These are phyloP conservation scores for Busseola fusca DNA, from an alignment of 2,888 invertebrate species.

Conservation along the genomic window DNA sequence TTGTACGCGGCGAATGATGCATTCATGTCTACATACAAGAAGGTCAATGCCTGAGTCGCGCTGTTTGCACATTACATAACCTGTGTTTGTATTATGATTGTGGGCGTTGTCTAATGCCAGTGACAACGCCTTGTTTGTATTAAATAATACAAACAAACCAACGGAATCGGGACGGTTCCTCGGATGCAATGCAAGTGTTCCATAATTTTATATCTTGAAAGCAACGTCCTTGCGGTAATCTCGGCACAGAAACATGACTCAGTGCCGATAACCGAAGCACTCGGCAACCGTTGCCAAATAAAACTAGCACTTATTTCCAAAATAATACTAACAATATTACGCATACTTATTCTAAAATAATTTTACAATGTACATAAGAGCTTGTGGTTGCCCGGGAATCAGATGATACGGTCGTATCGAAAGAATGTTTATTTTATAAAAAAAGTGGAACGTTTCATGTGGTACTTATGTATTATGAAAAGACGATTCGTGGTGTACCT, in stretches of 20 bases:
- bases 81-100: constrained; percentile 77
- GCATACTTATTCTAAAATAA: constrained; percentile 62
- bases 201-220: constrained; percentile 77
- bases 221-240: constrained; percentile 82
- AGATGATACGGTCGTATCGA: constrained; percentile 46
- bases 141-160: constrained; percentile 38
- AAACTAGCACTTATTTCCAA: constrained; percentile 77
- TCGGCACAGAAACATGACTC: constrained; percentile 81
- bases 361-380: constrained; percentile 44
- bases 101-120: constrained; percentile 69
- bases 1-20: constrained; percentile 82
- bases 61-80: constrained; percentile 82
- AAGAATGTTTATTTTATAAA: constrained; percentile 50
- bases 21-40: constrained; percentile 81
- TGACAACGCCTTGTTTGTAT: constrained; percentile 46
- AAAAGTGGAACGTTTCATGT: constrained; percentile 51
- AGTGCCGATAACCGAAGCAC: constrained; percentile 74
- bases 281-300: constrained; percentile 80
- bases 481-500: constrained; percentile 17
- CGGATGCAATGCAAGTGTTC: constrained; percentile 66
- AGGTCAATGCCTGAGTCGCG: constrained; percentile 82
- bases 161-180: constrained; percentile 33
- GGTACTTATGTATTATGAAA: constrained; percentile 34
- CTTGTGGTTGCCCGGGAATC: constrained; percentile 45
- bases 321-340: constrained; percentile 73